These are phyloP conservation scores for Drosophila ohnishii DNA, from an alignment of 1,140 invertebrate species.

Conservation along the genomic window DNA sequence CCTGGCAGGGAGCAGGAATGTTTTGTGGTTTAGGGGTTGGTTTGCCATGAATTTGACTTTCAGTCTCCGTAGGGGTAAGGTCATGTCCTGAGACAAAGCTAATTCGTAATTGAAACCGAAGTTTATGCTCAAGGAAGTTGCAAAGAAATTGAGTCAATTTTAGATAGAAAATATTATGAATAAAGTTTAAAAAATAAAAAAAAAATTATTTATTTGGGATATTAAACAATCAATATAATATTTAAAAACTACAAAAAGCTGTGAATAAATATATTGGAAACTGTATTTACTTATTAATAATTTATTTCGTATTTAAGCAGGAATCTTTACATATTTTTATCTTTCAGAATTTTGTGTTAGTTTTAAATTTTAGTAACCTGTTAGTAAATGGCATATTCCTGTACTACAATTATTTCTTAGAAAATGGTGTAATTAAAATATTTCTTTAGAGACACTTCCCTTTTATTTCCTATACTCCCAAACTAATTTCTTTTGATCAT, in stretches of 20 bases:
- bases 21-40: constrained; percentile 34
- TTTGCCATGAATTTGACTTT: constrained; percentile 33
- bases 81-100: constrained; percentile 13
- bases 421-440: neutral
- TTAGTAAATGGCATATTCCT: neutral
- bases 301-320: neutral
- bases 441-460: neutral
- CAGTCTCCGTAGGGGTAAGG: constrained; percentile 13
- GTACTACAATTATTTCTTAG: neutral
- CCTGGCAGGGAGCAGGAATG: neutral
- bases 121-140: neutral
- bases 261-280: neutral
- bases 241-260: neutral
- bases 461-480: neutral
- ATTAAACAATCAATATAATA: neutral
- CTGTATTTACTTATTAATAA: neutral
- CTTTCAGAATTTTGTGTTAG: neutral
- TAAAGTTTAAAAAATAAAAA: neutral
- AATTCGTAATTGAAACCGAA: constrained; percentile 19
- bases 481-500: constrained; percentile 31
- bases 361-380: neutral
- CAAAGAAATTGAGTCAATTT: neutral
- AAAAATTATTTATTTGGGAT: neutral
- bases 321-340: neutral
- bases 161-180: no score